Base-by-base conservation (phyloP, 2,888 invertebrate species). In the Drosophila nr. medialis region DNA sequence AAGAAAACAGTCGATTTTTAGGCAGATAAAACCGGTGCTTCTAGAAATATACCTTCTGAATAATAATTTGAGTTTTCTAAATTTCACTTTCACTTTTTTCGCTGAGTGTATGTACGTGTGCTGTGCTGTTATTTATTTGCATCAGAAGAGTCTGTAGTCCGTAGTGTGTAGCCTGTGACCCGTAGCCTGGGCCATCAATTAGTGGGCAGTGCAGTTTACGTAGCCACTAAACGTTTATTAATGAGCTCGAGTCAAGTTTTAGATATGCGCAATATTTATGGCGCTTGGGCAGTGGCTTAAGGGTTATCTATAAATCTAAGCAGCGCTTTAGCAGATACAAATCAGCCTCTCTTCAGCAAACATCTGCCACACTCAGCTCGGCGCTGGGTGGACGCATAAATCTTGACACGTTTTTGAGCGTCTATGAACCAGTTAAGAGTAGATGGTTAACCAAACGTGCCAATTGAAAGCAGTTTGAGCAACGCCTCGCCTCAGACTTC, bases 141-240 rank as follows among this genome's bases (percentile, higher is more conserved):
- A 29, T 2, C 64, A 48, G 55, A 27, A 30, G 24, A 11, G 58
- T 27, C 50, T 21, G n/a, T 1, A 42, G 56, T 21, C 24, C 24
- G 24, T 24, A 24, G 21, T 5, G 15, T 4, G 6, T 6, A 34
- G 61, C n/a, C 13, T 30, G 32, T n/a, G 2, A 24, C 24, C 45
- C 15, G 45, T 15, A 15, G 45, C 29, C 63, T 34, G 45, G 53
- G 24, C 50, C 53, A 24, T 65, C 86, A 85, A 85, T 89, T 85
- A 85, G 81, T 71, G 69, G 65, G 67, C 64, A 38, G 49, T 10
- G 67, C 71, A 63, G 56, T 74, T 69, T 65, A 50, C 72, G 60
- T 62, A 68, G 83, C 62, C 83, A 64, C 76, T 89, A 85, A 85
- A 85, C 84, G 86, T 62, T 83, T 85, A 85, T 86, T 89, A 85